Conservation (phyloP, 2,113 vertebrate species). For the Leiothrix lutea region DNA sequence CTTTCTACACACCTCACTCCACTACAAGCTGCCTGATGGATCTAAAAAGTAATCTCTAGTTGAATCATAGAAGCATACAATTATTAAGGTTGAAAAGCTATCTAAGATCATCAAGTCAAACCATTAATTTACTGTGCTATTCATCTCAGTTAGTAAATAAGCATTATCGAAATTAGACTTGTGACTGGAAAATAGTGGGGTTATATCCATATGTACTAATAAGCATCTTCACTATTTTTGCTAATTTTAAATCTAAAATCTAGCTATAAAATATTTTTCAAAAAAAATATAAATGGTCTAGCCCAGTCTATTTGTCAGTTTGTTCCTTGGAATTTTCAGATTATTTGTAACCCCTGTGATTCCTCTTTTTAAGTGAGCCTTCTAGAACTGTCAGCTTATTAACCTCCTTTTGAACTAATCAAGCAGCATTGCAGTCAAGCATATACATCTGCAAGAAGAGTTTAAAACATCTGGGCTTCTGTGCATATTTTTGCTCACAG, state of each 20-base stretch:
- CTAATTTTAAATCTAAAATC: neutral
- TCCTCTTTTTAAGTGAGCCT: neutral
- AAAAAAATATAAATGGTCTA: neutral
- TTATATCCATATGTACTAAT: neutral
- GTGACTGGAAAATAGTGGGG: neutral
- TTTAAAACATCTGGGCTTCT: neutral
- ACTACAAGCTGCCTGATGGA: neutral
- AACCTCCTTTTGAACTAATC: neutral
- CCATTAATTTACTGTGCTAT: neutral
- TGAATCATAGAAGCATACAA: neutral
- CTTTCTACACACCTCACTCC: neutral
- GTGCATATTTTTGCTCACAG: neutral
- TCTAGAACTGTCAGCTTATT: neutral
- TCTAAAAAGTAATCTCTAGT: neutral
- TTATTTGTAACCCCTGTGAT: neutral
- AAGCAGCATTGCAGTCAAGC: neutral
- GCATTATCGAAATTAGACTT: neutral
- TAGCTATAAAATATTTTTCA: neutral
- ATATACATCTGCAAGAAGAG: neutral
- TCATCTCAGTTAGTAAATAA: neutral
- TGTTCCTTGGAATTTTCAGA: neutral
- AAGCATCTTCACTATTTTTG: neutral
- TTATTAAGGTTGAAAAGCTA: neutral
- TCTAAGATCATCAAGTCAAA: neutral
- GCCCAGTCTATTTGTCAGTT: neutral